A percentile compares a stretch with the other conserved stretches of the same genome.
phyloP scores from a whole-genome alignment of 92 coral and sea anemone genomes.

The Porites cylindrica region DNA sequence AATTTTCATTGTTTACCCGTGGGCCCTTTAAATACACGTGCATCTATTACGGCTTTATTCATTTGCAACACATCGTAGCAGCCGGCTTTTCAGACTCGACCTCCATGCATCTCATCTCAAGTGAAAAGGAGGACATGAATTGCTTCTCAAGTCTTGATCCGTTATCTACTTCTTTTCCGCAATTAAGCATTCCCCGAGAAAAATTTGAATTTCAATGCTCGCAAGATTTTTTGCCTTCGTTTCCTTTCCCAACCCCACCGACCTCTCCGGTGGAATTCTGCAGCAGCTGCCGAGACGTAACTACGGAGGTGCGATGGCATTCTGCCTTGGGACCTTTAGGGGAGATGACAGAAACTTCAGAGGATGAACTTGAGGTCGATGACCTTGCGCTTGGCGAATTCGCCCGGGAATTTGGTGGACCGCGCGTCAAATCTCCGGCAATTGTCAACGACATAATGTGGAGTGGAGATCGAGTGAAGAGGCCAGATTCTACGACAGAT shows the following conservation, averaged over 20 bases:
- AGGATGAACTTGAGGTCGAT: slow-evolving; percentile 63
- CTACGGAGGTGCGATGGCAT: slow-evolving; percentile 46
- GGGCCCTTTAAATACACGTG: slow-evolving; percentile 44
- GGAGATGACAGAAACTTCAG: slow-evolving; percentile 42
- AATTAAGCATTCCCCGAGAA: slow-evolving; percentile 3
- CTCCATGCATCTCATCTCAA: slow-evolving; percentile 28
- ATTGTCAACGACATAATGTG: slow-evolving; percentile 91
- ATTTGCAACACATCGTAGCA: slow-evolving; percentile 8
- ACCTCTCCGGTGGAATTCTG: slow-evolving; percentile 71
- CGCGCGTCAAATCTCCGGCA: slow-evolving; percentile 69
- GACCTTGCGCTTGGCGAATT: slow-evolving; percentile 44
- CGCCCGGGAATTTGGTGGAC: slow-evolving; percentile 49
- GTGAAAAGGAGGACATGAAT: slow-evolving; percentile 6
- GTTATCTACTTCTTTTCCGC: slow-evolving; percentile 4
- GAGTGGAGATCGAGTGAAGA: slow-evolving; percentile 75
- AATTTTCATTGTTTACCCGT: slow-evolving; percentile 48
- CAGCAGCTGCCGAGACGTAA: slow-evolving; percentile 45
- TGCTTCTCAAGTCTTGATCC: slow-evolving; percentile 3
- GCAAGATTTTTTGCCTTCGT: slow-evolving; percentile 50
- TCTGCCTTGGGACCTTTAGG: slow-evolving; percentile 40
- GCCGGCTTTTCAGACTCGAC: background rate
- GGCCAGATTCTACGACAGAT: slow-evolving; percentile 89
- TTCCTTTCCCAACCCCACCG: slow-evolving; percentile 79
- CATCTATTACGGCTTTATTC: slow-evolving; percentile 31
- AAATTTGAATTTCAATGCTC: slow-evolving; percentile 42